phyloP scores from a whole-genome alignment of 2,797 vertebrate species.

The Peromyscus nudipes region DNA sequence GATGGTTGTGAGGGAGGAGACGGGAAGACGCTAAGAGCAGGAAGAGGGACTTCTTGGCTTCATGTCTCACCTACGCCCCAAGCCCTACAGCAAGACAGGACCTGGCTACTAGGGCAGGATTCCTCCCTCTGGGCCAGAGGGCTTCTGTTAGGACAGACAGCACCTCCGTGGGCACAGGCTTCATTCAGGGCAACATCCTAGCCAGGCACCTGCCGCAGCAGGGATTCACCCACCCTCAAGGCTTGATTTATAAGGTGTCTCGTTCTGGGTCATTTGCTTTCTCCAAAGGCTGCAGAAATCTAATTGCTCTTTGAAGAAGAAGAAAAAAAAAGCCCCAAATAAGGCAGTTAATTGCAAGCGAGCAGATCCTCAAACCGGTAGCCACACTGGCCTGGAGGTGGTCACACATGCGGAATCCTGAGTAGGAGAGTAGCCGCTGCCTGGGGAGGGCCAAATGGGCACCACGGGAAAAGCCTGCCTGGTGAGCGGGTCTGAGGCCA shows the following conservation, averaged over 20 bases:
- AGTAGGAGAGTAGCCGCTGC: neutral
- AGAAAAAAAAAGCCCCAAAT: constrained; percentile 61
- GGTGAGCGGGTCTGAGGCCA: constrained; percentile 86
- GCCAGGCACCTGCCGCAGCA: neutral
- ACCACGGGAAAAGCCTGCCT: constrained; percentile 84
- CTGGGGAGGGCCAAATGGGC: neutral
- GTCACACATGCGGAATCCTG: constrained; percentile 44
- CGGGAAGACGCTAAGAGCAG: neutral
- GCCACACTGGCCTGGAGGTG: constrained; percentile 25
- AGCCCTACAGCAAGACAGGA: too few species aligned
- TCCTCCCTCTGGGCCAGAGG: neutral
- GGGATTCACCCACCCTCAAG: neutral
- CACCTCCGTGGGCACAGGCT: neutral
- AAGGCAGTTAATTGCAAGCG: constrained; percentile 77
- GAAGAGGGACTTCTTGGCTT: neutral
- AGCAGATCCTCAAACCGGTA: constrained; percentile 59
- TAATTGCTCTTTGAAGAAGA: constrained; percentile 82
- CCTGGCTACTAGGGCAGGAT: neutral
- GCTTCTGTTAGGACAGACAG: neutral
- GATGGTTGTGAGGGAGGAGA: neutral
- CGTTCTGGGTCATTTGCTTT: constrained; percentile 83
- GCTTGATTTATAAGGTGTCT: constrained; percentile 83
- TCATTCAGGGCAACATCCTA: too few species aligned
- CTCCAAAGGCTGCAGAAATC: constrained; percentile 83
- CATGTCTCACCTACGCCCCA: neutral